These are phyloP conservation scores for Talpa occidentalis DNA, from an alignment of 2,113 vertebrate genomes.

Conservation along the genomic window DNA sequence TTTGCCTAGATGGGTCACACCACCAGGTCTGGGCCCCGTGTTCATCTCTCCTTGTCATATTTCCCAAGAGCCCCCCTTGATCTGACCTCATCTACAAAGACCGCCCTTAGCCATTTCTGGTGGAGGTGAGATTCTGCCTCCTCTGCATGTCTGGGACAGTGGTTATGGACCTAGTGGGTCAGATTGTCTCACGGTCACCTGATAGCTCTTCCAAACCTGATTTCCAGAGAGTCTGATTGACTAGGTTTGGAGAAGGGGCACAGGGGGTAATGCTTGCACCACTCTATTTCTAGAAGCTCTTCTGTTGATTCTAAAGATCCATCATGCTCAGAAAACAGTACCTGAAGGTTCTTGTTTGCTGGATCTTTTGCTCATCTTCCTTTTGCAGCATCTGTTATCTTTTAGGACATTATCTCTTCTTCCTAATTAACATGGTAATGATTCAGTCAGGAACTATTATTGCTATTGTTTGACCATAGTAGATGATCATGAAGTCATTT, in stretches of 20 bases:
- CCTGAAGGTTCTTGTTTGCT: background rate
- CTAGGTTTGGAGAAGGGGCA: background rate
- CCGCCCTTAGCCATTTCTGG: background rate
- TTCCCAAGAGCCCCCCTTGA: background rate
- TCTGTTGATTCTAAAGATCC: background rate
- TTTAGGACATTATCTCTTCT: background rate
- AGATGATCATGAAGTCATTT: background rate
- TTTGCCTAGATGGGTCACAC: no score
- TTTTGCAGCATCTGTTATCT: background rate
- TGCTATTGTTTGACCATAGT: background rate
- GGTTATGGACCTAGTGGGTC: background rate
- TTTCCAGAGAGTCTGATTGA: background rate
- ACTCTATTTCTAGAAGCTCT: background rate
- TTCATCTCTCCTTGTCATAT: rapidly evolving
- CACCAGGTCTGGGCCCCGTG: background rate
- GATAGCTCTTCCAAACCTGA: background rate
- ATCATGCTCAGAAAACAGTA: background rate
- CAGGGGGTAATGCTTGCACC: rapidly evolving
- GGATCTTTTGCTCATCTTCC: background rate
- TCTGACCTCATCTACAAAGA: background rate
- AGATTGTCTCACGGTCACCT: background rate
- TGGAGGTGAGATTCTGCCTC: background rate
- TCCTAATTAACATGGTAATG: background rate
- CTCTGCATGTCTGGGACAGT: background rate
- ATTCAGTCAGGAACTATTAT: background rate